These are phyloP conservation scores for Asbolus verrucosus DNA, from an alignment of 1,140 invertebrate species.

Conservation along the genomic window DNA sequence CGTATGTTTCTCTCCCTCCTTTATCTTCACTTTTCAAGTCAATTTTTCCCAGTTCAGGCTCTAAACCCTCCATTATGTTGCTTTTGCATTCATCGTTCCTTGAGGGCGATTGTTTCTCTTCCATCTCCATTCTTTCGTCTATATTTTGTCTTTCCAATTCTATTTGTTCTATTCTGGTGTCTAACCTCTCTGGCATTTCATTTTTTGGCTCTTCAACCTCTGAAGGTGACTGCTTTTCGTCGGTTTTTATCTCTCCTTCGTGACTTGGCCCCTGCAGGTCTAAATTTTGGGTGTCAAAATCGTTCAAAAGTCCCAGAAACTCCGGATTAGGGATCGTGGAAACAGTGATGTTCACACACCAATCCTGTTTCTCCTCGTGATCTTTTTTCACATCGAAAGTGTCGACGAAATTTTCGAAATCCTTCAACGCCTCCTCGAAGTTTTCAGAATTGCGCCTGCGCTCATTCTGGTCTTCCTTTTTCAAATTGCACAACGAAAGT, in stretches of 20 bases:
- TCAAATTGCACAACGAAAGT: slow-evolving; percentile 48
- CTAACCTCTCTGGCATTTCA: no score
- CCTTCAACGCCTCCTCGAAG: slow-evolving; percentile 51
- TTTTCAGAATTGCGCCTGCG: slow-evolving; percentile 31
- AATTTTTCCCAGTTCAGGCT: no score
- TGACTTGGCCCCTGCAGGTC: background rate
- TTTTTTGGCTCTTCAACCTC: no score
- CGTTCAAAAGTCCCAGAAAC: slow-evolving; percentile 38
- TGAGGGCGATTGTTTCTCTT: no score
- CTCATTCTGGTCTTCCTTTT: slow-evolving; percentile 13
- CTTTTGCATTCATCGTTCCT: no score
- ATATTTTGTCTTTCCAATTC: background rate
- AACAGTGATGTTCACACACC: slow-evolving; percentile 56
- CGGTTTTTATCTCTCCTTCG: background rate
- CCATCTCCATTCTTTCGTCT: background rate
- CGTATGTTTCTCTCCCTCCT: no score
- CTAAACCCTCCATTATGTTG: no score
- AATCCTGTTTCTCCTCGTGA: slow-evolving; percentile 45
- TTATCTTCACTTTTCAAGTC: no score
- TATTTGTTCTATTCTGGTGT: slow-evolving; percentile 4
- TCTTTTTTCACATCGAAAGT: slow-evolving; percentile 21
- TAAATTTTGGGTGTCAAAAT: background rate
- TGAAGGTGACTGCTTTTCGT: no score
- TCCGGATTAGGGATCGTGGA: slow-evolving; percentile 51
- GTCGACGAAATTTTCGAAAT: slow-evolving; percentile 57